Conservation (phyloP, 2,113 vertebrate genomes). For the Cottus gobio region DNA sequence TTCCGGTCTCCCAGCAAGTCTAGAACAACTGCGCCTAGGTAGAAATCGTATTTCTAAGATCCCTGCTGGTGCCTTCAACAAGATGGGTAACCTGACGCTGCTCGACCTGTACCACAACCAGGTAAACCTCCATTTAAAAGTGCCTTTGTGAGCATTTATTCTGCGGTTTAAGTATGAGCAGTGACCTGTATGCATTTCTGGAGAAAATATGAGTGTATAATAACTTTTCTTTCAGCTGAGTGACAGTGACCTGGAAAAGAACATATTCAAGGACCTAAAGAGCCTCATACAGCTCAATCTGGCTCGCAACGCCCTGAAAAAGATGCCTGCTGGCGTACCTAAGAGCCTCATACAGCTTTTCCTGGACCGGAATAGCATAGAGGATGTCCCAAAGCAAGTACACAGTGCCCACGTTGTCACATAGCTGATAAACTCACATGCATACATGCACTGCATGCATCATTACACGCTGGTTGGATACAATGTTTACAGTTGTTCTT, state of each 20-base stretch:
- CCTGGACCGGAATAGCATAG: conserved; percentile 94
- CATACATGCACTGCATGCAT: neutral
- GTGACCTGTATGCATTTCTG: neutral
- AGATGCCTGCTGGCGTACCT: conserved; percentile 93
- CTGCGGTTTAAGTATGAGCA: neutral
- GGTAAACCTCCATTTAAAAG: conserved; percentile 67
- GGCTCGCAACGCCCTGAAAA: conserved; percentile 91
- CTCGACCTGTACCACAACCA: conserved; percentile 94
- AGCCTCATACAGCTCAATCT: conserved; percentile 96
- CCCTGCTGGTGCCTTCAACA: conserved; percentile 88
- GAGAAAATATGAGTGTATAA: neutral
- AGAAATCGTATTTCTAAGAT: conserved; percentile 93
- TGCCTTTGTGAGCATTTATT: neutral
- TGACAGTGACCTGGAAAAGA: conserved; percentile 88
- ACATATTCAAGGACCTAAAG: conserved; percentile 93
- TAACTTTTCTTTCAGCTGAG: conserved; percentile 74
- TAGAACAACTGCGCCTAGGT: conserved; percentile 94
- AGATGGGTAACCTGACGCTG: conserved; percentile 91
- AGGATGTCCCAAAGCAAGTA: conserved; percentile 88
- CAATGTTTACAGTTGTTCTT: neutral
- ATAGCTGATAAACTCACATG: conserved; percentile 7
- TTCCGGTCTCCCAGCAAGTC: conserved; percentile 86
- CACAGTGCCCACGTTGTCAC: neutral
- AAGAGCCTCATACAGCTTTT: conserved; percentile 90
- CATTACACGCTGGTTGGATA: neutral